Base-by-base conservation (phyloP, 2,888 invertebrate genomes). In the Orchestes rusci region DNA sequence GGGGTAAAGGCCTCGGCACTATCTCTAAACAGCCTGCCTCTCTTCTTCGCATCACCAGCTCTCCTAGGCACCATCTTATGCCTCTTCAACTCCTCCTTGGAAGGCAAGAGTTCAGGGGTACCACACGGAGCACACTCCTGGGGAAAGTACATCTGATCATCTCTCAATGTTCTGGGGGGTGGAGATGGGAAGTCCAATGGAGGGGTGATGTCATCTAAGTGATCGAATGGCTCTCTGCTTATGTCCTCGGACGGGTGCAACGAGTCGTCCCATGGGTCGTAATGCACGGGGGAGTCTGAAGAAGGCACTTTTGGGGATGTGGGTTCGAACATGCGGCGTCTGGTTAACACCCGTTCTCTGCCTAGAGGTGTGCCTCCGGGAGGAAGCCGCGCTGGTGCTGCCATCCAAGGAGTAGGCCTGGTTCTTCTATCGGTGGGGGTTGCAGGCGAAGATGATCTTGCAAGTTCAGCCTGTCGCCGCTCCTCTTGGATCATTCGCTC, bases 71-170 rank as follows among this genome's bases (percentile, higher is more conserved):
- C 12, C 10, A 33, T 8, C 8, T 17, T 7, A 17, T 39, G 34
- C 18, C 16, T 10, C 10, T 8, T 35, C 5, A 44, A 13, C 27
- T 44, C 39, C 4, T 4, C 10, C 18, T 17, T 12, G 7, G 33
- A 39, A 10, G 44, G 44, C 18, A 27, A 23, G 13, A 19, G n/a
- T 16, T 32, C 44, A 8, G 44, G 39, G 7, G 39, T 27, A 17
- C 16, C 19, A 7, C 16, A 10, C 7, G 35, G 28, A 12, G 33
- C 7, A 7, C n/a, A 19, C n/a, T 43, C 39, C 2, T 33, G 29
- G 12, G 45, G 45, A 35, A 39, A 45, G 30, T 29, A 45, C 39
- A 45, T 18, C 8, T 39, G 35, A 13, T 35, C 40, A 4, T 20
- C 32, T 19, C 27, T 12, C n/a, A 43, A 20, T 18, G 15, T 15